Evolutionary conservation across 2,113 vertebrate genomes (phyloP).

Genomic region (Pyrgilauda ruficollis): DNA sequence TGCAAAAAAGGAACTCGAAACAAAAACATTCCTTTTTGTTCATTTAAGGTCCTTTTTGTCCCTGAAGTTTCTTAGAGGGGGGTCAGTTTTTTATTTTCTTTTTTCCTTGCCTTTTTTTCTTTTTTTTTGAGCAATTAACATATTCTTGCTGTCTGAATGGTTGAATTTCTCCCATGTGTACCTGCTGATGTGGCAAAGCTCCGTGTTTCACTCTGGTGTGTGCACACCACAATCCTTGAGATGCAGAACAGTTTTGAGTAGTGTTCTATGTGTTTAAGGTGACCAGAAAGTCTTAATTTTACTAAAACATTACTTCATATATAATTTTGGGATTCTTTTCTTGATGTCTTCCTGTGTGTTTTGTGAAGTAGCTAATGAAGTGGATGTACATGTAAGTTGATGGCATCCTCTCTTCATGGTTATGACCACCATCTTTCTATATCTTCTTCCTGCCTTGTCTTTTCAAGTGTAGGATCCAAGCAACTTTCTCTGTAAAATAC

Average conservation of each 20-base stretch:
- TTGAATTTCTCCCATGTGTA: no score
- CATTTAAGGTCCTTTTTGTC: background rate
- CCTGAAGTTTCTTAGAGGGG: background rate
- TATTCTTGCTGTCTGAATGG: background rate
- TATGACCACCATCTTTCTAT: background rate
- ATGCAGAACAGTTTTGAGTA: background rate
- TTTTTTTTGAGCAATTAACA: background rate
- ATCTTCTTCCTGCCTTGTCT: background rate
- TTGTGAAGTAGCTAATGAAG: background rate
- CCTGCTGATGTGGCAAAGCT: background rate
- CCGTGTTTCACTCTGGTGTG: rapidly evolving
- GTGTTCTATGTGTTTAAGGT: background rate
- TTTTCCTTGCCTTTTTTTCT: no score
- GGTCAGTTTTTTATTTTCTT: background rate
- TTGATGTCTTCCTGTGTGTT: background rate
- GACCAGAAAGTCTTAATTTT: background rate
- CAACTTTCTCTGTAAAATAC: background rate
- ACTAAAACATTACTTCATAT: background rate
- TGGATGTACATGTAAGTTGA: background rate
- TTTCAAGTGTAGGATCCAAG: background rate
- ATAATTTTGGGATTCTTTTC: background rate
- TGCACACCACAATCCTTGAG: background rate
- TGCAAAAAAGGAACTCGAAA: rapidly evolving
- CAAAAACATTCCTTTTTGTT: background rate
- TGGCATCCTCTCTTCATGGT: background rate